phyloP scores from a whole-genome alignment of 2,113 vertebrate species.

The Stegastes partitus region DNA sequence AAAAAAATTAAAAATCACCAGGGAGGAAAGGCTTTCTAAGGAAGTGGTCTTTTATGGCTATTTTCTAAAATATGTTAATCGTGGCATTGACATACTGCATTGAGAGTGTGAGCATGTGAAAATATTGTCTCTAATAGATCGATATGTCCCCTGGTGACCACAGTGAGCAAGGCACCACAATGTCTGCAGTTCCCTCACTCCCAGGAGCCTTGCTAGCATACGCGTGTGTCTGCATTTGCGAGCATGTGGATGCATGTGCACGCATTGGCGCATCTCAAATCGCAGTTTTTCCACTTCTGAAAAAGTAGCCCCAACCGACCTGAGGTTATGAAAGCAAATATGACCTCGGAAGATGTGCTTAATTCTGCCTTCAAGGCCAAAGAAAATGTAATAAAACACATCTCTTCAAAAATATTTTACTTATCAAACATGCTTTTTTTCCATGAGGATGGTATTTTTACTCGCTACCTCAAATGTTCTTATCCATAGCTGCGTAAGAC shows the following conservation, averaged over 20 bases:
- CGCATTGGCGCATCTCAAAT: constrained; percentile 42
- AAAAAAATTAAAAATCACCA: not conserved
- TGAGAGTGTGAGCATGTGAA: constrained; percentile 53
- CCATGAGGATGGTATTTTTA: too few relatives aligned
- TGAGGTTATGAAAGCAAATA: constrained; percentile 74
- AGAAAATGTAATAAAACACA: constrained; percentile 62
- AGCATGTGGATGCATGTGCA: constrained; percentile 13
- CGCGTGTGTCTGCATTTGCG: constrained; percentile 24
- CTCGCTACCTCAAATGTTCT: too few relatives aligned
- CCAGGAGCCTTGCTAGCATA: constrained; percentile 37
- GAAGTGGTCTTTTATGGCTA: not conserved
- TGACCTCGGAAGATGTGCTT: constrained; percentile 50
- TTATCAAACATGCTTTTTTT: too few relatives aligned
- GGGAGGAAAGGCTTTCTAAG: constrained; percentile 1
- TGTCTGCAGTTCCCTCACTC: constrained; percentile 63
- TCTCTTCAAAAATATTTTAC: not conserved
- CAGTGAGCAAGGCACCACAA: constrained; percentile 54
- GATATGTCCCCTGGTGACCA: constrained; percentile 52
- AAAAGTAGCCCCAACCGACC: constrained; percentile 52
- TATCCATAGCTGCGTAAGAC: too few relatives aligned
- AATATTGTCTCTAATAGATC: constrained; percentile 49
- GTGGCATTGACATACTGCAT: constrained; percentile 18
- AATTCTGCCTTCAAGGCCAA: constrained; percentile 61
- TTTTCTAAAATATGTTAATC: constrained; percentile 47
- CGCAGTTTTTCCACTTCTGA: constrained; percentile 30